A percentile compares a stretch with the other conserved stretches of the same genome.
Evolutionary conservation across 2,797 vertebrate species (phyloP).

Genomic region (Ctenosaura bakeri): DNA sequence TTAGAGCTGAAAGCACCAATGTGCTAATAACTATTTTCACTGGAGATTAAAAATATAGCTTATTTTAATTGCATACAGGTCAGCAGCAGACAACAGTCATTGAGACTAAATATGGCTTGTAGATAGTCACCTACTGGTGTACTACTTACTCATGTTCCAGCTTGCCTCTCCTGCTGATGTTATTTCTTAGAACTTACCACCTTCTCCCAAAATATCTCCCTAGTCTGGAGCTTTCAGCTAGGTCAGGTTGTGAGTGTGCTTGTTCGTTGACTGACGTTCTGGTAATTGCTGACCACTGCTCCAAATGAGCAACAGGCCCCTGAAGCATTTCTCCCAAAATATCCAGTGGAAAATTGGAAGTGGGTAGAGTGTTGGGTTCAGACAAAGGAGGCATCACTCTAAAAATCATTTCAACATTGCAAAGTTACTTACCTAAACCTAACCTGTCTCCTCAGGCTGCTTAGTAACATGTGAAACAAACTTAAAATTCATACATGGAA

Average conservation of each 20-base stretch:
- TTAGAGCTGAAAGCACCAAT: not conserved
- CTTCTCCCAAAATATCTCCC: not conserved
- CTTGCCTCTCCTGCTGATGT: not conserved
- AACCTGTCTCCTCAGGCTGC: not conserved
- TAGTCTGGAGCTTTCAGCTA: not conserved
- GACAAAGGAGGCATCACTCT: not conserved
- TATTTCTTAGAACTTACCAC: not conserved
- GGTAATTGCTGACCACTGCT: not conserved
- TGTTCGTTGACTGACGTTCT: not conserved
- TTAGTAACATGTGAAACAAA: not conserved
- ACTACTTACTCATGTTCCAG: not conserved
- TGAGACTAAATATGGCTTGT: not conserved
- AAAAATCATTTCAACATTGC: not conserved
- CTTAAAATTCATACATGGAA: not conserved
- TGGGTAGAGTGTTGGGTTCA: not conserved
- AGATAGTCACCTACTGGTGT: not conserved
- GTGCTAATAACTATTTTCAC: not conserved
- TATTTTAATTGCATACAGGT: not conserved
- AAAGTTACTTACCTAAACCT: too few relatives aligned
- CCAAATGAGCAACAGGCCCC: not conserved
- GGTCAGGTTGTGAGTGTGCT: not conserved
- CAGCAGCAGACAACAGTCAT: not conserved
- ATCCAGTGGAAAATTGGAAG: not conserved
- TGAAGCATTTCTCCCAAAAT: not conserved
- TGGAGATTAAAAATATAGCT: conserved; percentile 7